Evolutionary conservation across 2,113 vertebrate genomes (phyloP).

Genomic region (Gadus macrocephalus): DNA sequence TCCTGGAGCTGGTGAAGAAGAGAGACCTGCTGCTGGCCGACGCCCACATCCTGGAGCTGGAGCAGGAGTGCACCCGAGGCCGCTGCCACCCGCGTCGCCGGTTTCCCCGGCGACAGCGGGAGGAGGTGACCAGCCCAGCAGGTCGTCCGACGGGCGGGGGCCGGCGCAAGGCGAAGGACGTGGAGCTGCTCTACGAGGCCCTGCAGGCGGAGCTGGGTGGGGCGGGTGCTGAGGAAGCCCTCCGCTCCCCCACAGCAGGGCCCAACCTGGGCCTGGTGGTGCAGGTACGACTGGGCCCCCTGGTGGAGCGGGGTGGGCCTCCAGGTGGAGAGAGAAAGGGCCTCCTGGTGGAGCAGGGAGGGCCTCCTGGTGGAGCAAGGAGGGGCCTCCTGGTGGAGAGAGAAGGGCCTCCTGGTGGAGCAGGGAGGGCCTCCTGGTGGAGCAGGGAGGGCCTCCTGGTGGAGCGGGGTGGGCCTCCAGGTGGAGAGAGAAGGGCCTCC

Average conservation of each 20-base stretch:
- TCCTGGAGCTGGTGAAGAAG: slow-evolving; percentile 84
- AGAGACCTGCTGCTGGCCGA: slow-evolving; percentile 83
- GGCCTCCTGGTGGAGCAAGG: slow-evolving; percentile 75
- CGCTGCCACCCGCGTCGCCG: slow-evolving; percentile 1
- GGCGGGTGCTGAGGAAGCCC: slow-evolving; percentile 79
- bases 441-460: too few species aligned
- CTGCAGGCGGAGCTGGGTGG: slow-evolving; percentile 86
- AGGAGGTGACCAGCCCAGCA: too few species aligned
- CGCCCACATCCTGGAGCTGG: slow-evolving; percentile 85
- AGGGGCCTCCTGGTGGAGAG: not conserved
- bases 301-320: not conserved
- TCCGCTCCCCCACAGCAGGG: slow-evolving; percentile 66
- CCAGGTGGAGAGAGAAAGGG: not conserved
- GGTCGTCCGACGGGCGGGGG: slow-evolving; percentile 46
- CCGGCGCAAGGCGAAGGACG: slow-evolving; percentile 83
- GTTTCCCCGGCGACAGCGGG: not conserved
- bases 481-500: too few species aligned
- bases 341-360: not conserved
- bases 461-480: not conserved
- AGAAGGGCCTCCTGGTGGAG: slow-evolving; percentile 16
- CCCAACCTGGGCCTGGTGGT: slow-evolving; percentile 79
- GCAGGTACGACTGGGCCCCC: slow-evolving; percentile 48
- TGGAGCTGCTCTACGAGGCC: slow-evolving; percentile 85
- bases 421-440: too few species aligned
- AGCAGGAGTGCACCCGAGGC: slow-evolving; percentile 76